These are phyloP conservation scores for Formica aserva DNA, from an alignment of 2,888 invertebrate genomes.

Conservation along the genomic window DNA sequence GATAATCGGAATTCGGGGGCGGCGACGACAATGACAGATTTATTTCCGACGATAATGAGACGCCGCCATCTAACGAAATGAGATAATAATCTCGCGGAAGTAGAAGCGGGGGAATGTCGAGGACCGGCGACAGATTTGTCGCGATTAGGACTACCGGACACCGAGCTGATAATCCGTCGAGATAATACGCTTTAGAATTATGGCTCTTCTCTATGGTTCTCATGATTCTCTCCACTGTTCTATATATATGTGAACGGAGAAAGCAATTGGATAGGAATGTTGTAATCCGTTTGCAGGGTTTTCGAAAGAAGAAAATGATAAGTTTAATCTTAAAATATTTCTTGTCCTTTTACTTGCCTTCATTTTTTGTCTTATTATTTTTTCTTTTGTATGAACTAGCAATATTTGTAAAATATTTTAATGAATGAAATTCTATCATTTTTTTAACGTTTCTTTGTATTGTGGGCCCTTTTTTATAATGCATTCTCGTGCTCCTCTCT, in stretches of 20 bases:
- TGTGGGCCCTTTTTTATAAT: background rate
- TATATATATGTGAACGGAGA: background rate
- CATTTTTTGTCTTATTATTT: background rate
- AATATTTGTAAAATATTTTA: conserved; percentile 16
- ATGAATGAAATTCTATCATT: background rate
- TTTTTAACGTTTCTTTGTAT: background rate
- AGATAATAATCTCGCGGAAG: conserved; percentile 62
- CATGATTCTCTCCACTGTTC: background rate
- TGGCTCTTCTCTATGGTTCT: background rate
- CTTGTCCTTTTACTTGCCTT: background rate
- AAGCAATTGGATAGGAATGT: background rate
- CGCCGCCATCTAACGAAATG: conserved; percentile 50
- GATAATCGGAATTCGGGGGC: conserved; percentile 24
- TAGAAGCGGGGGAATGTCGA: conserved; percentile 36
- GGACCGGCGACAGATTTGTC: conserved; percentile 69
- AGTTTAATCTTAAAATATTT: background rate
- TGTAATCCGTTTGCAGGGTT: background rate
- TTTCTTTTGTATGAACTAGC: background rate
- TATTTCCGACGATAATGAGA: conserved; percentile 66
- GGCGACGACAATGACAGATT: conserved; percentile 57
- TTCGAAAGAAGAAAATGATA: background rate
- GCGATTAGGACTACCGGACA: conserved; percentile 61
- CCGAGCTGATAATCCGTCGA: conserved; percentile 51
- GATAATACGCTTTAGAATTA: conserved; percentile 60
- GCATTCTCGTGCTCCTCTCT: background rate